Percentiles rank a stretch among this genome's conserved stretches.
Conservation (phyloP, 2,888 invertebrate genomes). For the Andrena dorsata region DNA sequence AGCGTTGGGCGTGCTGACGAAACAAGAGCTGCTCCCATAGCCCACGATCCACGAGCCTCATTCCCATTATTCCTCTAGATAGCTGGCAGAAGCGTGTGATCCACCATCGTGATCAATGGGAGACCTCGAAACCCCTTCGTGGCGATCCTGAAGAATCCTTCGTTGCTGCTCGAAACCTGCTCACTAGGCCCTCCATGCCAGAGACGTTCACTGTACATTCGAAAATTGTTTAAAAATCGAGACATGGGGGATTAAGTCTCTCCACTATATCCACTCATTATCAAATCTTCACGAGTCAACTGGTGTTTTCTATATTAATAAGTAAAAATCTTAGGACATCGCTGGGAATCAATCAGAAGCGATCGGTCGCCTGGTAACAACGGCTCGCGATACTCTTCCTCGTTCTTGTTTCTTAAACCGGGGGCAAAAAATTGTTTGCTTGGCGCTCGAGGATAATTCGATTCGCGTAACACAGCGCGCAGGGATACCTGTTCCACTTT, state of each 20-base stretch:
- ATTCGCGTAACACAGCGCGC: background rate
- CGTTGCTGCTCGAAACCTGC: too few species aligned
- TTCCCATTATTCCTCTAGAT: background rate
- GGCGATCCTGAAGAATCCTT: too few species aligned
- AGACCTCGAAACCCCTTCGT: background rate
- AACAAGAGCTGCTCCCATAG: constrained; percentile 86
- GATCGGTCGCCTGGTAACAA: background rate
- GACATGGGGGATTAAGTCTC: too few species aligned
- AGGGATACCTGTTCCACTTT: background rate
- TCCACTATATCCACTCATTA: too few species aligned
- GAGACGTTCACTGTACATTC: too few species aligned
- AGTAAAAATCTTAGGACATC: too few species aligned
- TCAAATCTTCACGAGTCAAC: too few species aligned
- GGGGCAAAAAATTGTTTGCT: constrained; percentile 7
- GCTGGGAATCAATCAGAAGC: too few species aligned
- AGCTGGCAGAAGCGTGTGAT: background rate
- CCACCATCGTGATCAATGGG: background rate
- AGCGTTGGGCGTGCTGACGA: constrained; percentile 87
- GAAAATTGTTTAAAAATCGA: too few species aligned
- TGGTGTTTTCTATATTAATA: too few species aligned
- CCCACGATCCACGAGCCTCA: constrained; percentile 16
- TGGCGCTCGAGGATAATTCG: background rate
- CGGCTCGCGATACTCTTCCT: background rate
- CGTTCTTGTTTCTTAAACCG: background rate
- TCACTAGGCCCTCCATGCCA: too few species aligned